Base-by-base conservation (phyloP, 1,140 invertebrate species). In the Paraescarpia echinospica region DNA sequence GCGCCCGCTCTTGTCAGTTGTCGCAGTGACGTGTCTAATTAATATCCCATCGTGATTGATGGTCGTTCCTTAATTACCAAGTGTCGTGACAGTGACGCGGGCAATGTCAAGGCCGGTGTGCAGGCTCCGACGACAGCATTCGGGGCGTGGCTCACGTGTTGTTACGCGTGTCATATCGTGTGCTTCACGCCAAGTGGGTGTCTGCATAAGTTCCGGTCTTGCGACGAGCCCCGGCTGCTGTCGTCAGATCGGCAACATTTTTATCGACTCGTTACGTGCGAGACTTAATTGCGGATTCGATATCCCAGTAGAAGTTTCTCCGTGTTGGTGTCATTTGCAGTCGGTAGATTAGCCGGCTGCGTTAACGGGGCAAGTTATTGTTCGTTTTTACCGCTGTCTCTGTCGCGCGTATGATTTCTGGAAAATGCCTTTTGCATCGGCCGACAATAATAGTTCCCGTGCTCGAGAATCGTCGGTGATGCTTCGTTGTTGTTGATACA, bases 41-140 rank as follows among this genome's bases (percentile, higher is more conserved):
- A 77, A 77, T 77, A 31, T 77, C 59, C 59, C 59, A 27, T 77
- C 59, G 2, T 77, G 59, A 77, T 77, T 77, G 59, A 77, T 77
- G 59, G 59, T 77, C 59, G 59, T 31, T 77, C 59, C 59, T 77
- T 77, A 77, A 77, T 77, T 77, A 77, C 59, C 59, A 77, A 77
- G 59, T 77, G 59, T 77, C 59, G 59, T 77, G 59, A 77, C 27
- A 31, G 59, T 77, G 59, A 77, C 27, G 59, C 27, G 14, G 59
- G 59, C 59, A 77, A 77, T 77, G 59, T 77, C 59, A 77, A 77
- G 59, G 59, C 27, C 59, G 59, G 14, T 27, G 59, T 31, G 59
- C 59, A 1, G 14, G 14, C 59, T 77, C 12, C 59, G 41, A 41
- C 41, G 41, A 41, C 41, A 77, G 59, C 27, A 18, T 1, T 77